Evolutionary conservation across 2,113 vertebrate genomes (phyloP), one percentile per base, ranked within the genome.

Genomic region (Chamaetylas fuelleborni): DNA sequence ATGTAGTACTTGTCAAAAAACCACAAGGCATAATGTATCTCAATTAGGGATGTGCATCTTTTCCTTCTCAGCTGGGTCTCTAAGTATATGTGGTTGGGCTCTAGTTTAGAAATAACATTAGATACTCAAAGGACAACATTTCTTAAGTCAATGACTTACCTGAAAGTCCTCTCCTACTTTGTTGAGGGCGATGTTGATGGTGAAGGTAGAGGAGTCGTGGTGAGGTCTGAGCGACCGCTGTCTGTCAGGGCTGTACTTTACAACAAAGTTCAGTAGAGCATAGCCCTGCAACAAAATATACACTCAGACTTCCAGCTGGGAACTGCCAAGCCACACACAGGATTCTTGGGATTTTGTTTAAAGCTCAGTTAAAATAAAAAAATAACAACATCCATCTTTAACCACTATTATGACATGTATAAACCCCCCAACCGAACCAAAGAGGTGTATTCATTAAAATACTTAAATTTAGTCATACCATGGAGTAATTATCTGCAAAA

Each of bases 191-290:
- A 99, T 99, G 95, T 99, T 99, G 95, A 99, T 99, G 8, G 99
- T 99, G 97, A 99, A 99, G 0, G 99, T 99, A 29, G 99, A 99
- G n/a, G 99, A 98, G 73, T 99, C 99, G 6, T 99, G 99, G 92
- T 99, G 99, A 54, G 99, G 99, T 67, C 98, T 98, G 51, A 99
- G 96, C 0, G 98, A 99, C 0, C 99, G 95, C 8, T 99, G 99
- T 90, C 99, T 98, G 5, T 95, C 97, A 12, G 99, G 99, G 4
- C 99, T 99, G 66, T 99, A 99, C 96, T 99, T 99, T 19, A 99
- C 99, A n/a, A 99, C 99, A 80, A 99, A 99, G 97, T 99, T 99
- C 98, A 99, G 97, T 17, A 99, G 19, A 5, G 99, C 98, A 82
- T 97, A 98, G 7, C 98, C 99, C 99, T 99, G 96, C 36, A 94